Evolutionary conservation across 2,888 invertebrate species (phyloP).

Genomic region (Agrilus biguttatus): DNA sequence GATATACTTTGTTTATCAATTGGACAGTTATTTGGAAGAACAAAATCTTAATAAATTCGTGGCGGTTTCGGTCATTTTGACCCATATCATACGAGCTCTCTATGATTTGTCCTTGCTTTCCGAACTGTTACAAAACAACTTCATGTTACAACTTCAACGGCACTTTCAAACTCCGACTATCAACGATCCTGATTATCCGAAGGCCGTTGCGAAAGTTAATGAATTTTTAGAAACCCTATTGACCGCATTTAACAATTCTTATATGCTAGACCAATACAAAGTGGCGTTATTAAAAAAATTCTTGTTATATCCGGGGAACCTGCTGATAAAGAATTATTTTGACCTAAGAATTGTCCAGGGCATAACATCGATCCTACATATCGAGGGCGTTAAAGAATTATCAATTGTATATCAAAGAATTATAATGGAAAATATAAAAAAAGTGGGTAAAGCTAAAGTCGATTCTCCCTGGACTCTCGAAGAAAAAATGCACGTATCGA

Average conservation of each 20-base stretch:
- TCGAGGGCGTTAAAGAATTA: slow-evolving; percentile 46
- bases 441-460: slow-evolving; percentile 20
- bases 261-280: slow-evolving; percentile 36
- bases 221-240: slow-evolving; percentile 33
- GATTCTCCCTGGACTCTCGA: slow-evolving; percentile 48
- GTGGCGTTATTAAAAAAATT: slow-evolving; percentile 47
- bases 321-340: slow-evolving; percentile 60
- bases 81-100: slow-evolving; percentile 35
- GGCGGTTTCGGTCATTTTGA: slow-evolving; percentile 43
- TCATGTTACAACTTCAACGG: slow-evolving; percentile 46
- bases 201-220: slow-evolving; percentile 37
- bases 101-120: slow-evolving; percentile 37
- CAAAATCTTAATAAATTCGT: slow-evolving; percentile 45
- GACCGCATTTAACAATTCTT: slow-evolving; percentile 5
- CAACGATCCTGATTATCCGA: slow-evolving; percentile 37
- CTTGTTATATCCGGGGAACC: slow-evolving; percentile 52
- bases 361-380: slow-evolving; percentile 42
- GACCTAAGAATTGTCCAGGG: slow-evolving; percentile 48
- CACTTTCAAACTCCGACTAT: slow-evolving; percentile 43
- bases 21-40: slow-evolving; percentile 35
- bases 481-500: slow-evolving; percentile 52
- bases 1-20: slow-evolving; percentile 40
- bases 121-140: slow-evolving; percentile 46
- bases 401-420: slow-evolving; percentile 47
- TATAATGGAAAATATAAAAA: slow-evolving; percentile 37